Conservation (phyloP, 1,140 invertebrate genomes). For the Alviniconcha marisindica region DNA sequence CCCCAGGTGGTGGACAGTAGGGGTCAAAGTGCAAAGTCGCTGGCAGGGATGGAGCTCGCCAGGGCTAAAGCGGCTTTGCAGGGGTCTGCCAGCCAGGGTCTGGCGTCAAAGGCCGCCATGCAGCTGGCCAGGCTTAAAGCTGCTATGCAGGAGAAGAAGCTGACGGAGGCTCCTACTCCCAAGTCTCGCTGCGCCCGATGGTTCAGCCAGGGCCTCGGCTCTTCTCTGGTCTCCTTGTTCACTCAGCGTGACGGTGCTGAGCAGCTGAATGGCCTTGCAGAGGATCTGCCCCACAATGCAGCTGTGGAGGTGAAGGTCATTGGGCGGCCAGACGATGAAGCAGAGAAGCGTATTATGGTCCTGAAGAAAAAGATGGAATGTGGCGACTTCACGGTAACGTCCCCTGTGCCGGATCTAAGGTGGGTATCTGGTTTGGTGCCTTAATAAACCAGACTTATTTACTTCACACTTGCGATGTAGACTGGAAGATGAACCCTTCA, state of each 20-base stretch:
- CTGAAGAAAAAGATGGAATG: not conserved
- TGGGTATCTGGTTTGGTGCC: too few relatives aligned
- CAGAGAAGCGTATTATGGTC: slow-evolving; percentile 14
- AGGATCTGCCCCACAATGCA: not conserved
- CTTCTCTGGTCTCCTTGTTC: not conserved
- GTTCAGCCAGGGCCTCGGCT: slow-evolving; percentile 2
- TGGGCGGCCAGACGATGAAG: not conserved
- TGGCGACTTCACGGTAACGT: too few relatives aligned
- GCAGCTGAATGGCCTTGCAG: not conserved
- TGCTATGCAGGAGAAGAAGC: not conserved
- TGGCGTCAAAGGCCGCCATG: not conserved
- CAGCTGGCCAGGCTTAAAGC: not conserved
- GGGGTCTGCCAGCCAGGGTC: not conserved
- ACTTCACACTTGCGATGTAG: too few relatives aligned
- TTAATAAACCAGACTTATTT: too few relatives aligned
- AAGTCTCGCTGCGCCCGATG: slow-evolving; percentile 1
- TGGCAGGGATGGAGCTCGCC: too few relatives aligned
- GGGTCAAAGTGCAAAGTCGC: too few relatives aligned
- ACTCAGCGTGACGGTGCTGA: too few relatives aligned
- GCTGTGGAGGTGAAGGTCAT: not conserved
- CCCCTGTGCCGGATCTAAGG: not conserved
- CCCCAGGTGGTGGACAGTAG: too few relatives aligned
- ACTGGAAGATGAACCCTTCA: too few relatives aligned
- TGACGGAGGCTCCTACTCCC: not conserved
- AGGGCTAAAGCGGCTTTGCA: too few relatives aligned